These are phyloP conservation scores for Cirrhinus mrigala DNA, from an alignment of 2,797 vertebrate genomes.

Conservation along the genomic window DNA sequence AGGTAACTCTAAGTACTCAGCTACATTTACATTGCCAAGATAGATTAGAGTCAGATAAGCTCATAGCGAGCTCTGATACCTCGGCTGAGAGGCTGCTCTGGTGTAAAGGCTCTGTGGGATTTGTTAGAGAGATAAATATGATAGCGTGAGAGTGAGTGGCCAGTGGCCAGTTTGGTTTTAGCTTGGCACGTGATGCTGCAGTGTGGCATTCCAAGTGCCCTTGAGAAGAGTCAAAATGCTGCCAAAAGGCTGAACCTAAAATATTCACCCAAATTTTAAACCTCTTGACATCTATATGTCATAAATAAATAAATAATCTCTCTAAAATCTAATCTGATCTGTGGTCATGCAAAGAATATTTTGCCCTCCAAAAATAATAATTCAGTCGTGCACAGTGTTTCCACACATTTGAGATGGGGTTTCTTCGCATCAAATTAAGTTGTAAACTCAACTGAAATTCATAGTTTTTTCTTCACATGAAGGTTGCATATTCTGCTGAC, in stretches of 20 bases:
- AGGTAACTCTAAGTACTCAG: not conserved
- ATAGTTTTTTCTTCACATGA: not conserved
- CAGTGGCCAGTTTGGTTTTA: slow-evolving; percentile 65
- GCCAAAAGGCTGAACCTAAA: not conserved
- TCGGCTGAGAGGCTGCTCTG: slow-evolving; percentile 8
- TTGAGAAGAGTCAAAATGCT: not conserved
- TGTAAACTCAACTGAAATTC: not conserved
- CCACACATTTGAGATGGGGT: not conserved
- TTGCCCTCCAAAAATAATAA: not conserved
- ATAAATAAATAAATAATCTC: not conserved
- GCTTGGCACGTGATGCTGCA: slow-evolving; percentile 59
- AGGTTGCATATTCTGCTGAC: not conserved
- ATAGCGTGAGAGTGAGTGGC: slow-evolving; percentile 49
- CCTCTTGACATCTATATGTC: not conserved
- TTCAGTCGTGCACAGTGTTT: not conserved
- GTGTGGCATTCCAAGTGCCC: not conserved
- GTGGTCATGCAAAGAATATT: not conserved
- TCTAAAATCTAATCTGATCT: not conserved
- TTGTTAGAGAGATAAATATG: slow-evolving; percentile 55
- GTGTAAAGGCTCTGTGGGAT: slow-evolving; percentile 28
- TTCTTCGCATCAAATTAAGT: not conserved
- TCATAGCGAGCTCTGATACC: slow-evolving; percentile 28
- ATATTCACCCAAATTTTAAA: not conserved
- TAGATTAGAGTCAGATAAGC: slow-evolving; percentile 76
- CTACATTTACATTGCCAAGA: slow-evolving; percentile 72